Percentiles rank a stretch among this genome's conserved stretches.
These are phyloP conservation scores for Varanus komodoensis DNA, from an alignment of 2,113 vertebrate genomes.

Conservation along the genomic window DNA sequence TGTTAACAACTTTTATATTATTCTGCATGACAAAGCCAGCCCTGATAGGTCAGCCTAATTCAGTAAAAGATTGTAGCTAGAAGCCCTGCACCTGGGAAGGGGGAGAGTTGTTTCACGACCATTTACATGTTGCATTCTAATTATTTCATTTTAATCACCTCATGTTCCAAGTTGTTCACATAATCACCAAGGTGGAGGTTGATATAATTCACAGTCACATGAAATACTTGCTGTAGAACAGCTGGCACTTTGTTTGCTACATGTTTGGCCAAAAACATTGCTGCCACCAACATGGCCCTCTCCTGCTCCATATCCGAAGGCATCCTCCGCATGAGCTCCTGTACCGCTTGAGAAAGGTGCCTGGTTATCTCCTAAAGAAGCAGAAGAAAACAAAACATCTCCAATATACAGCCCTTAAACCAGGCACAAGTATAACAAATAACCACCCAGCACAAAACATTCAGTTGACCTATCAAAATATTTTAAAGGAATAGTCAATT, in stretches of 20 bases:
- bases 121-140: neutral
- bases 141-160: constrained; percentile 34
- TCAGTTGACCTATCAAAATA: neutral
- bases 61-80: too few relatives aligned
- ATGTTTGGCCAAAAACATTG: constrained; percentile 84
- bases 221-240: constrained; percentile 77
- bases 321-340: constrained; percentile 45
- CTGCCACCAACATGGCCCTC: constrained; percentile 77
- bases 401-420: neutral
- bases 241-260: constrained; percentile 77
- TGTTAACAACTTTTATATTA: too few relatives aligned
- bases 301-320: constrained; percentile 76
- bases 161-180: constrained; percentile 66
- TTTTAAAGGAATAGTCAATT: neutral
- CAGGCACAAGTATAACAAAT: neutral
- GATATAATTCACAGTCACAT: constrained; percentile 74
- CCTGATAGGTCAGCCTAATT: too few relatives aligned
- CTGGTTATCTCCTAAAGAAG: constrained; percentile 72
- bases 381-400: neutral
- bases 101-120: too few relatives aligned
- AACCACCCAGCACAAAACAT: neutral
- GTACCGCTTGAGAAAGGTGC: constrained; percentile 69
- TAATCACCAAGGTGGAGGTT: constrained; percentile 56
- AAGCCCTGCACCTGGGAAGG: too few relatives aligned
- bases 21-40: too few relatives aligned